Evolutionary conservation across 2,888 invertebrate genomes (phyloP).

Genomic region (Timema cristinae): DNA sequence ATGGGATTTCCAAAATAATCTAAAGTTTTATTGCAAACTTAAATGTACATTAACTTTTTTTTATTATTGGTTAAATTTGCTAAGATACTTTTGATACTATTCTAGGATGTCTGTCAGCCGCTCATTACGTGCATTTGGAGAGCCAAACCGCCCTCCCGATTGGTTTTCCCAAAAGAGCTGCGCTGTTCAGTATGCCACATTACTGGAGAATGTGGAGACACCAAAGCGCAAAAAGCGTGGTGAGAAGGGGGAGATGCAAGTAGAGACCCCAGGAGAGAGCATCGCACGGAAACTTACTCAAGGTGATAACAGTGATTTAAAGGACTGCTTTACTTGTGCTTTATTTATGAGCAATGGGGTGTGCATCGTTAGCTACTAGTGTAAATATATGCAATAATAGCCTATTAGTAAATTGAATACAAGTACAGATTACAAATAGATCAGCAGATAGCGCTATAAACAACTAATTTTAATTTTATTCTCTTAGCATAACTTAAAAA

Average conservation of each 20-base stretch:
- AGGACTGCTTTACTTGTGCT: background rate
- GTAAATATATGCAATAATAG: too few relatives aligned
- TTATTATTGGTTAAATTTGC: too few relatives aligned
- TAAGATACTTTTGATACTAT: background rate
- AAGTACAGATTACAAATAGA: too few relatives aligned
- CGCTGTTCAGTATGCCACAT: slow-evolving; percentile 80
- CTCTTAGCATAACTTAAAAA: too few relatives aligned
- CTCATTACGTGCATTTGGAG: slow-evolving; percentile 70
- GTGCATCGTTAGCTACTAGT: too few relatives aligned
- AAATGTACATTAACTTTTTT: too few relatives aligned
- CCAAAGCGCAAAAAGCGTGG: slow-evolving; percentile 78
- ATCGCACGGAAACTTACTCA: slow-evolving; percentile 72
- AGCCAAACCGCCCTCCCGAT: slow-evolving; percentile 69
- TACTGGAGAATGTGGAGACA: slow-evolving; percentile 76
- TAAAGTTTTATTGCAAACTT: too few relatives aligned
- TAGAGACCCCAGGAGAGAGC: slow-evolving; percentile 71
- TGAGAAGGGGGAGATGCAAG: slow-evolving; percentile 51
- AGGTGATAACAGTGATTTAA: slow-evolving; percentile 27
- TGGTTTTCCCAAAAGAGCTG: slow-evolving; percentile 92
- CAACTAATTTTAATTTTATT: too few relatives aligned
- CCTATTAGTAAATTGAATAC: too few relatives aligned
- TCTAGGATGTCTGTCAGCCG: slow-evolving; percentile 79
- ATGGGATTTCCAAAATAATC: too few relatives aligned
- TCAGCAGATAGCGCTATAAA: too few relatives aligned
- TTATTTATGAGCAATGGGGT: too few relatives aligned